These are phyloP conservation scores for Hucho hucho DNA, from an alignment of 2,113 vertebrate species.

Conservation along the genomic window DNA sequence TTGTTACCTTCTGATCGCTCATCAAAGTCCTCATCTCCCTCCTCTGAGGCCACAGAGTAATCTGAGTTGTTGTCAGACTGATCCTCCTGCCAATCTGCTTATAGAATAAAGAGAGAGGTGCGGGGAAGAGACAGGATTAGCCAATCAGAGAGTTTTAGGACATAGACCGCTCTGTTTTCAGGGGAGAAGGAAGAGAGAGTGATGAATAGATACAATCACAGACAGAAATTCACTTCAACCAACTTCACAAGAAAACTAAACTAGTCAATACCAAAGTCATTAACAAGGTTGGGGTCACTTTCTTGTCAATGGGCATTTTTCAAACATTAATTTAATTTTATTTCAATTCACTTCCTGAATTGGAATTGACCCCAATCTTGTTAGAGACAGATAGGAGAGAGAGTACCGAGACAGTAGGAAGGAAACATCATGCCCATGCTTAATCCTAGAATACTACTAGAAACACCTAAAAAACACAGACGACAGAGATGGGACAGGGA, in stretches of 20 bases:
- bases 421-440: too few relatives aligned
- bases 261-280: too few relatives aligned
- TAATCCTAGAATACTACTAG: too few relatives aligned
- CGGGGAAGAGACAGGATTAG: not conserved
- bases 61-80: slow-evolving; percentile 98
- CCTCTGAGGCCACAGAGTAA: slow-evolving; percentile 97
- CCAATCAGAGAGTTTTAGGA: not conserved
- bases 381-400: too few relatives aligned
- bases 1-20: slow-evolving; percentile 86
- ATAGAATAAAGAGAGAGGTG: not conserved
- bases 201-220: slow-evolving; percentile 49
- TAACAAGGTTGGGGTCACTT: too few relatives aligned
- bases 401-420: too few relatives aligned
- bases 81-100: slow-evolving; percentile 96
- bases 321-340: too few relatives aligned
- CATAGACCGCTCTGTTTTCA: not conserved
- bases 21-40: slow-evolving; percentile 97
- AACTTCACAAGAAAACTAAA: too few relatives aligned
- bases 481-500: slow-evolving; percentile 44
- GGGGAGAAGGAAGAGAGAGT: not conserved
- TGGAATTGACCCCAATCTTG: too few relatives aligned
- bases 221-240: slow-evolving; percentile 44
- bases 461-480: too few relatives aligned
- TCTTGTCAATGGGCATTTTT: too few relatives aligned
- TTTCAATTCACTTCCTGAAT: too few relatives aligned